Conservation (phyloP, 2,797 vertebrate genomes). For the Threskiornis aethiopicus region DNA sequence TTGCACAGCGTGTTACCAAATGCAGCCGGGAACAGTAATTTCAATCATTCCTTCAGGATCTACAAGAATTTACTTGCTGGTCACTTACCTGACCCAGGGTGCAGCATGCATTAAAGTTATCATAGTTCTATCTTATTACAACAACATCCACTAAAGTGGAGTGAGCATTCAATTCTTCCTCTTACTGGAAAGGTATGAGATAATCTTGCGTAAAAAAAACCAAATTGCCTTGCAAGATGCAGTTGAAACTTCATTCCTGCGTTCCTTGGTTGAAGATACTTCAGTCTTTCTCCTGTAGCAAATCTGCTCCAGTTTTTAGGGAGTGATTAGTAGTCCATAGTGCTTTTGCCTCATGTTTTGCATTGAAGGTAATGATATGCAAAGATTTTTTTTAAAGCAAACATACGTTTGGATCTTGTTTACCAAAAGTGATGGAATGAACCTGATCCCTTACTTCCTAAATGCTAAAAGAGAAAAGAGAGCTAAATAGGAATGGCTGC, state of each 20-base stretch:
- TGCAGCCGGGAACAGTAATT: neutral
- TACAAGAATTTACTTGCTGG: neutral
- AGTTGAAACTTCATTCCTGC: neutral
- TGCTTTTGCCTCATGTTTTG: neutral
- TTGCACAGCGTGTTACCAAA: neutral
- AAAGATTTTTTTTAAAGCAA: neutral
- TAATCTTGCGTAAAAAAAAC: neutral
- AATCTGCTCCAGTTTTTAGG: neutral
- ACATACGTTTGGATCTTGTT: neutral
- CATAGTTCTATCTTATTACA: neutral
- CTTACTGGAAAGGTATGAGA: neutral
- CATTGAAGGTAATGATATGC: neutral
- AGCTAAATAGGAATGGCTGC: slow-evolving; percentile 10
- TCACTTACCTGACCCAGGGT: neutral
- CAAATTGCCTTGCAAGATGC: neutral
- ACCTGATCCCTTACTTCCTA: neutral
- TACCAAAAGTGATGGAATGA: neutral
- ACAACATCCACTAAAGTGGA: neutral
- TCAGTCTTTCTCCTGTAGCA: neutral
- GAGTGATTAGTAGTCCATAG: neutral
- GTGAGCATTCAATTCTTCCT: accelerated
- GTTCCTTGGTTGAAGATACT: neutral
- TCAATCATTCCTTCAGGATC: neutral
- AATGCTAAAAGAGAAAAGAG: neutral
- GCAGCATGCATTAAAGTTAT: neutral